These are phyloP conservation scores for Actinemys pallida DNA, from an alignment of 2,113 vertebrate genomes.

Conservation along the genomic window DNA sequence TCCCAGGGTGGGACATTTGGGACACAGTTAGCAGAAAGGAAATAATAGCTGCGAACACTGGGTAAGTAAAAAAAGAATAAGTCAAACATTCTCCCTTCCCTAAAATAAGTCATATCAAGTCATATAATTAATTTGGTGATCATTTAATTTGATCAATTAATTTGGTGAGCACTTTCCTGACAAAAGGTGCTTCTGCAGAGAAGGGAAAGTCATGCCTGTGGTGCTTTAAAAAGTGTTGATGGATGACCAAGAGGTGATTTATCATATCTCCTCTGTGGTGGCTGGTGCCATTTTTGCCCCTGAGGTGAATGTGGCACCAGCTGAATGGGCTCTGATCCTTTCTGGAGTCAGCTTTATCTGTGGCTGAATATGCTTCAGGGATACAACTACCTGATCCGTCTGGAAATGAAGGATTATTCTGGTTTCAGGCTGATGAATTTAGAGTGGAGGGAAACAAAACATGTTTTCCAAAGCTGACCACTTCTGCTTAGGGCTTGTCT, in stretches of 20 bases:
- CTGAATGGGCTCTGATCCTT: slow-evolving; percentile 21
- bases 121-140: slow-evolving; percentile 9
- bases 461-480: not conserved
- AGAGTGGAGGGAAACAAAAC: not conserved
- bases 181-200: not conserved
- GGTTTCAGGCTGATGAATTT: slow-evolving; percentile 14
- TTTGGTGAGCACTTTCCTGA: not conserved
- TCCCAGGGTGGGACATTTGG: slow-evolving; percentile 29
- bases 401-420: not conserved
- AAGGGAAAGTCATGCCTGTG: slow-evolving; percentile 52
- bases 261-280: slow-evolving; percentile 57
- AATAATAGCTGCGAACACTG: not conserved
- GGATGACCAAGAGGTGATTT: not conserved
- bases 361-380: slow-evolving; percentile 30
- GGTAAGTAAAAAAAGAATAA: not conserved
- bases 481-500: not conserved
- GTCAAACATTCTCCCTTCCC: not conserved
- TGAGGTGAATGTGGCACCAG: slow-evolving; percentile 47
- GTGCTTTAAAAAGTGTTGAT: slow-evolving; percentile 34
- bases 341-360: slow-evolving; percentile 31
- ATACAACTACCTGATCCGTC: slow-evolving; percentile 39
- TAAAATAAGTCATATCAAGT: not conserved
- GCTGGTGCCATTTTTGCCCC: slow-evolving; percentile 53
- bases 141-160: not conserved
- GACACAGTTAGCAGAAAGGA: fast-evolving